Conservation (phyloP, 1,140 invertebrate genomes). For the Plodia interpunctella region DNA sequence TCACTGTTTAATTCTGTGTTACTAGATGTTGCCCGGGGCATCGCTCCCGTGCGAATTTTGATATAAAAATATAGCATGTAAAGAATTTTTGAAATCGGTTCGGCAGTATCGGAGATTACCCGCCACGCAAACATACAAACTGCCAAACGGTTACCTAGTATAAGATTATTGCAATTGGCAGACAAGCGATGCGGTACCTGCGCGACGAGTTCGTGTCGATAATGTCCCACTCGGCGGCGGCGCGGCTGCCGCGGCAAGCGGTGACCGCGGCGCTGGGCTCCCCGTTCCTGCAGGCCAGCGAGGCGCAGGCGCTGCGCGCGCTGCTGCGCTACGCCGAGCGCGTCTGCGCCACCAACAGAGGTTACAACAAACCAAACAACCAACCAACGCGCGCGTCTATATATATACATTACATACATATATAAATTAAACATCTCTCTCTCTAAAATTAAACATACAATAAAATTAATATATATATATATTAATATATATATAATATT, state of each 20-base stretch:
- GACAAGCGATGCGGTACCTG: conserved; percentile 85
- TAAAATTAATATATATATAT: too few species aligned
- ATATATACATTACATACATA: too few species aligned
- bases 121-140: too few species aligned
- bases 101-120: too few species aligned
- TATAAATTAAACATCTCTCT: too few species aligned
- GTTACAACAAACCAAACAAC: conserved; percentile 82
- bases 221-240: conserved; percentile 80
- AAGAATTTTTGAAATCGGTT: too few species aligned
- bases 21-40: too few species aligned
- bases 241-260: conserved; percentile 89
- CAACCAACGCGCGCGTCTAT: conserved; percentile 73
- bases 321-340: conserved; percentile 95
- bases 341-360: conserved; percentile 80
- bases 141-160: too few species aligned
- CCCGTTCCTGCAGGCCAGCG: conserved; percentile 94
- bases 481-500: too few species aligned
- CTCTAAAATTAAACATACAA: too few species aligned
- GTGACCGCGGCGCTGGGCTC: conserved; percentile 89
- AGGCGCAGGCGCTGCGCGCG: conserved; percentile 91
- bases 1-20: too few species aligned
- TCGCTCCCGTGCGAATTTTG: background rate
- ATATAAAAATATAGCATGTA: too few species aligned
- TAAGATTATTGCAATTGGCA: conserved; percentile 19
- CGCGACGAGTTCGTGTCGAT: conserved; percentile 91